phyloP scores from a whole-genome alignment of 2,113 vertebrate genomes.

The Cisticola juncidis region DNA sequence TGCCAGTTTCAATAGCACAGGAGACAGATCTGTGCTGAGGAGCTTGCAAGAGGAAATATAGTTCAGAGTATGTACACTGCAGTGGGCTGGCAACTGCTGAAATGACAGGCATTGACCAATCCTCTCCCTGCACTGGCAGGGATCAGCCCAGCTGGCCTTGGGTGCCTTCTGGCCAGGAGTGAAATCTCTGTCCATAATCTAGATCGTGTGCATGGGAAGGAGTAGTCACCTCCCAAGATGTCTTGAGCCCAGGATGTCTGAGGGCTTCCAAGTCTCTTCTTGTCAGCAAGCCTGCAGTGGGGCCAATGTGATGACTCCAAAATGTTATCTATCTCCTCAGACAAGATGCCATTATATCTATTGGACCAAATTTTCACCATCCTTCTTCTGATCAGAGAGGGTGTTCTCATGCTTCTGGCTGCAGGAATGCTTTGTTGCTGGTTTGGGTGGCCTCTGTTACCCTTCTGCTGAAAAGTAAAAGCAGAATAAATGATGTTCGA shows the following conservation, averaged over 20 bases:
- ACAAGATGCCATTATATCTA: not conserved
- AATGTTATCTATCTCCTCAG: fast-evolving
- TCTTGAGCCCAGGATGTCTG: not conserved
- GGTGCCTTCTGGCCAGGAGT: not conserved
- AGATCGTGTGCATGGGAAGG: not conserved
- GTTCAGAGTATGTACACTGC: not conserved
- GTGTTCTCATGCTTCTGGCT: fast-evolving
- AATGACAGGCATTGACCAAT: not conserved
- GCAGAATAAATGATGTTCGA: not conserved
- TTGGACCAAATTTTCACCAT: not conserved
- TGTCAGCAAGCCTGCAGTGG: not conserved
- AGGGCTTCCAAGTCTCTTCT: not conserved
- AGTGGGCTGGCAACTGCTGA: not conserved
- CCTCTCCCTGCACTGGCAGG: not conserved
- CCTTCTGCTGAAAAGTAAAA: not conserved
- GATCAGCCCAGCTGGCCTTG: not conserved
- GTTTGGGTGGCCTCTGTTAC: not conserved
- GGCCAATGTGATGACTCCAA: fast-evolving
- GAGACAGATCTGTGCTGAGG: not conserved
- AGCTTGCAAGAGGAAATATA: not conserved
- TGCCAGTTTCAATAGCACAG: slow-evolving; percentile 11
- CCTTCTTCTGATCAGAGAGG: fast-evolving
- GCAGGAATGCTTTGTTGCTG: not conserved
- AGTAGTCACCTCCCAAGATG: not conserved
- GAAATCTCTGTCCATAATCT: not conserved